Percentiles rank a stretch among this genome's conserved stretches.
Evolutionary conservation across 2,888 invertebrate species (phyloP).

Genomic region (Mechanitis mazaeus): DNA sequence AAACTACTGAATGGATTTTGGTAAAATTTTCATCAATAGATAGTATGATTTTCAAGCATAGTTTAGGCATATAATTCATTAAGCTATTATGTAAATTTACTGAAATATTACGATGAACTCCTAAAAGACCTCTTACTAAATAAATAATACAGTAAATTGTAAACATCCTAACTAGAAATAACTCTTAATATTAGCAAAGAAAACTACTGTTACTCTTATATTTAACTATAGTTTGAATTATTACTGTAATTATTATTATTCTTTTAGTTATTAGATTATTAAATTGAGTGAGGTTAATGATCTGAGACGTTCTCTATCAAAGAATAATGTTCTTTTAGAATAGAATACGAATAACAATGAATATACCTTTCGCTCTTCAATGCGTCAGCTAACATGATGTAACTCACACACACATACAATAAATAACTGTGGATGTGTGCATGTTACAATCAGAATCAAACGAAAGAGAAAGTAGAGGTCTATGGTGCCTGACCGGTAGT

Average conservation of each 20-base stretch:
- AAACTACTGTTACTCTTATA: no score
- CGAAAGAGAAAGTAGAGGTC: constrained; percentile 72
- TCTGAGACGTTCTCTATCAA: constrained; percentile 45
- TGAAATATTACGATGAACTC: no score
- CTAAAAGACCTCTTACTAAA: no score
- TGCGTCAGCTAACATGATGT: constrained; percentile 71
- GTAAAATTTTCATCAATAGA: no score
- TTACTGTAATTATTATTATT: no score
- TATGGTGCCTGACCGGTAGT: constrained; percentile 30
- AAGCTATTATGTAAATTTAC: no score
- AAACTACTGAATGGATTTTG: no score
- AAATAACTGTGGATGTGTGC: constrained; percentile 38
- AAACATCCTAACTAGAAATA: no score
- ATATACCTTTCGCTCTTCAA: constrained; percentile 69
- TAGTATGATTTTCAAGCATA: no score
- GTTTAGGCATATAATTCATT: no score
- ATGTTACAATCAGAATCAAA: constrained; percentile 45
- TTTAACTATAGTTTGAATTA: background rate
- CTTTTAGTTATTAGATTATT: background rate
- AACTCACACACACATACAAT: constrained; percentile 39
- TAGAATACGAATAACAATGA: constrained; percentile 57
- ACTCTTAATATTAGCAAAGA: no score
- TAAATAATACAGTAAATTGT: no score
- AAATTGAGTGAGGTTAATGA: constrained; percentile 39
- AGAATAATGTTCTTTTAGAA: constrained; percentile 55